phyloP scores from a whole-genome alignment of 2,113 vertebrate species.

The Donacobius atricapilla region DNA sequence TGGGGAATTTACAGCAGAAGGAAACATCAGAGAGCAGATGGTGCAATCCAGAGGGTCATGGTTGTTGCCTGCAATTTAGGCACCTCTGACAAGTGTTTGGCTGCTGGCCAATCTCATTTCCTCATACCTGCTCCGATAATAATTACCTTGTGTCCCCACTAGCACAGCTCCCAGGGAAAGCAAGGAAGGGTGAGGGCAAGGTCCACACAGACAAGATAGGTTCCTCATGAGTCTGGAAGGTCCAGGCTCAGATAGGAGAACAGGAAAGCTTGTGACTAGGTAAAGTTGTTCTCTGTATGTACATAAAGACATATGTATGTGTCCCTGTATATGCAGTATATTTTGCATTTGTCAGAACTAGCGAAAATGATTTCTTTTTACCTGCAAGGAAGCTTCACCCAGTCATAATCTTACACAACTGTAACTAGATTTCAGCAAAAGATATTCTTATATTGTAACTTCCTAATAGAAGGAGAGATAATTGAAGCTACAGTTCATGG shows the following conservation, averaged over 20 bases:
- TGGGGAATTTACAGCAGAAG: background rate
- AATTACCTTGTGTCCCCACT: background rate
- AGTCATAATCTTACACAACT: background rate
- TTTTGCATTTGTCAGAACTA: background rate
- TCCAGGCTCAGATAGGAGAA: background rate
- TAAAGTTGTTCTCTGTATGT: background rate
- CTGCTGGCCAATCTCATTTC: background rate
- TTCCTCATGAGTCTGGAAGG: too few species aligned
- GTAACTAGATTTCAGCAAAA: background rate
- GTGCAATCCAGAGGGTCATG: background rate
- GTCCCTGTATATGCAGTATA: too few species aligned
- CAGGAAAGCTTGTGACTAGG: background rate
- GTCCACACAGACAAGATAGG: rapidly evolving
- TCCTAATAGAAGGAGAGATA: background rate
- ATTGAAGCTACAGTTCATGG: background rate
- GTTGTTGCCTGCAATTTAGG: background rate
- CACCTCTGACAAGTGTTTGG: background rate
- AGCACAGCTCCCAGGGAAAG: background rate
- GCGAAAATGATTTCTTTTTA: background rate
- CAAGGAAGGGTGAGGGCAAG: background rate
- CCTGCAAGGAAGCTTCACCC: background rate
- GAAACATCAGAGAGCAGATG: background rate
- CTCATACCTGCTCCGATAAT: background rate
- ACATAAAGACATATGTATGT: background rate
- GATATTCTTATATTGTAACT: background rate